Evolutionary conservation across 2,113 vertebrate genomes (phyloP), one percentile per base, ranked within the genome.

Genomic region (Peromyscus leucopus): DNA sequence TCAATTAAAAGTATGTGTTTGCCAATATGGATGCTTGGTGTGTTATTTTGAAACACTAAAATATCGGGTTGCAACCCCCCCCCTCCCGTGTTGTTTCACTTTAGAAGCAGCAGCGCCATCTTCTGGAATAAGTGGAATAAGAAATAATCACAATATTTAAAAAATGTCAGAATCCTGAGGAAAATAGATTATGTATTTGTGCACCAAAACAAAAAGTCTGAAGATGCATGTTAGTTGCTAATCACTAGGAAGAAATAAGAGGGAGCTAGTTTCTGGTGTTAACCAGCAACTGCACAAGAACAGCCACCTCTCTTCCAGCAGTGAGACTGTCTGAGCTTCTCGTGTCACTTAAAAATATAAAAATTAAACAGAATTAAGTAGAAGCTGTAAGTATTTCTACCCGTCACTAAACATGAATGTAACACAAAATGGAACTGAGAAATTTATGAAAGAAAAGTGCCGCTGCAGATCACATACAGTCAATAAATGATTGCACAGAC

Each of bases 41-140:
- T 83, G 92, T 90, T 96, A 95, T 94, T 96, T 89, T 61, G 74
- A 96, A 97, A 97, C 94, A 82, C 72, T 95, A 92, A 96, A 96
- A 94, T 96, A 97, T 57, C 55, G 42, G 78, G 90, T 91, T 26
- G 74, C 85, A 91, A 51, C 88, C 33, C 21, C 2, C 31, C 2
- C 31, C 2, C 46, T 15, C 76, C n/a, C 69, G 48, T 26, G 71
- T 36, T 26, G 76, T 76, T 85, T 93, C 92, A n/a, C 85, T 82
- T 65, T 26, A 72, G 63, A 51, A 71, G 76, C 71, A 91, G 89
- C 91, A 97, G 94, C 59, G 22, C 96, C 24, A 0, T 93, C 97
- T 97, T 95, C 16, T 75, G 96, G 95, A 92, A 90, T 85, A 96
- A 96, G 83, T 22, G 57, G 51, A 93, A 88, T 88, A 46, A 59